Conservation (phyloP, 2,888 invertebrate species). For the Hydroisotoma schaefferi region DNA sequence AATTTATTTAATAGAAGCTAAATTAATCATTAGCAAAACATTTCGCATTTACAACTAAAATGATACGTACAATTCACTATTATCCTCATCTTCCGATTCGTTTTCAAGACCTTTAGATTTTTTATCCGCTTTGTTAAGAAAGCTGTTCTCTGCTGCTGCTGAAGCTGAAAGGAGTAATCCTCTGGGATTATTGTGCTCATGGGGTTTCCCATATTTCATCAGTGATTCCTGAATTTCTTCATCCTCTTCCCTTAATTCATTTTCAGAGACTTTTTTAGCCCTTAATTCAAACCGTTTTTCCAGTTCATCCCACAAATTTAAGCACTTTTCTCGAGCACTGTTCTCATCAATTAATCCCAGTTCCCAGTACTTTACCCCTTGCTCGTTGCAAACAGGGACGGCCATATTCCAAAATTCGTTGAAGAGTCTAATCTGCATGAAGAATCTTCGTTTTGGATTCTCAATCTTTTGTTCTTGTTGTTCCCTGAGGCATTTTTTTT, state of each 20-base stretch:
- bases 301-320: constrained; percentile 28
- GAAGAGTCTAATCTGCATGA: constrained; percentile 26
- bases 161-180: too few species aligned
- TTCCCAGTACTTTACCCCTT: constrained; percentile 33
- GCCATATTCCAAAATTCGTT: constrained; percentile 44
- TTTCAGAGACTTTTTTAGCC: constrained; percentile 22
- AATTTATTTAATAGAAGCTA: neutral
- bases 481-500: neutral
- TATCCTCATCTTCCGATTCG: constrained; percentile 1
- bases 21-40: neutral
- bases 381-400: constrained; percentile 32
- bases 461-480: constrained; percentile 8
- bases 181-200: constrained; percentile 6
- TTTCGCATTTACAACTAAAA: neutral
- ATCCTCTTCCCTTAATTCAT: constrained; percentile 33
- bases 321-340: constrained; percentile 16
- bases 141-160: neutral
- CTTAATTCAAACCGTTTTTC: constrained; percentile 27
- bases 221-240: constrained; percentile 23
- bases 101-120: neutral
- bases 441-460: constrained; percentile 26
- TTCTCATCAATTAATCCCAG: constrained; percentile 33
- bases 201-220: constrained; percentile 19
- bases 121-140: neutral
- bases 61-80: neutral